Base-by-base conservation (phyloP, 2,797 vertebrate species). In the Moxostoma hubbsi region DNA sequence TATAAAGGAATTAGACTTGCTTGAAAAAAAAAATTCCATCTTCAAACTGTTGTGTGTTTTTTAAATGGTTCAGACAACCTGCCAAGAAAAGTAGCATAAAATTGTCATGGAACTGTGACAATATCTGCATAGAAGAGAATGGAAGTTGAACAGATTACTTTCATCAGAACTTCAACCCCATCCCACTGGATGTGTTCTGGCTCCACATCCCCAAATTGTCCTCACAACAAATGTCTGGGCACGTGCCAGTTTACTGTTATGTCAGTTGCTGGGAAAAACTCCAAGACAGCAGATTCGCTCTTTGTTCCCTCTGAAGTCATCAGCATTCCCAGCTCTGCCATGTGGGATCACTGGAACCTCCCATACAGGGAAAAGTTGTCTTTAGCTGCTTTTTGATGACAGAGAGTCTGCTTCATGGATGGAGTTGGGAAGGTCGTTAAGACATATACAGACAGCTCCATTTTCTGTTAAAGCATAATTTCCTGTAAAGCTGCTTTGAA, bases 211-310 rank as follows among this genome's bases (percentile, higher is more conserved):
- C 53, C 16, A 65, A 74, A 66, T 72, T 57, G 70, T 9, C 74
- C 11, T 47, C 57, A 50, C 50, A 61, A 16, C 16, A 55, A 73
- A 71, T 16, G 12, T 43, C 64, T 74, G 63, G 43, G 55, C 13
- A 13, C 10, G 58, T 2, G 72, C 75, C 80, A 69, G 77, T 45
- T 64, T 80, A 64, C 73, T 69, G 77, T 46, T 71, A 75, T 76
- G 82, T 82, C 80, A 80, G 82, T 65, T 75, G 74, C 80, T 79
- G 85, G 85, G 81, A 84, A 81, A 79, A 47, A 43, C 43, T 73
- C 82, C 82, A 84, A 78, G 57, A 78, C 74, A 65, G 63, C 74
- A 84, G 73, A 75, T 64, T 77, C 49, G 70, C 50, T 67, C 58
- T 76, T 76, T 71, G 77, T 76, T 82, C 77, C 64, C 72, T 70